Percentiles rank a stretch among this genome's conserved stretches.
These are phyloP conservation scores for Opisthograptis luteolata DNA, from an alignment of 2,888 invertebrate genomes.

Conservation along the genomic window DNA sequence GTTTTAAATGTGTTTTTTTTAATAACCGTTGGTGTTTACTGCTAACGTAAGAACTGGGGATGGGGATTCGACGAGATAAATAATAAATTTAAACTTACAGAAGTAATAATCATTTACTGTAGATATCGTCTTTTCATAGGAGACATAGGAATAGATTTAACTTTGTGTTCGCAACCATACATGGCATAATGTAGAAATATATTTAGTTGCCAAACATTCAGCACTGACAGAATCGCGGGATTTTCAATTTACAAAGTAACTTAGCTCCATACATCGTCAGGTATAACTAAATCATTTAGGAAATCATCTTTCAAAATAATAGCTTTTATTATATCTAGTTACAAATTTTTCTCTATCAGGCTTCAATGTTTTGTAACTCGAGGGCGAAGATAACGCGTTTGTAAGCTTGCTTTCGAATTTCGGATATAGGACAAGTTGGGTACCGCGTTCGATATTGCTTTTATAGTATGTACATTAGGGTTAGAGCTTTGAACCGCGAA, in stretches of 20 bases:
- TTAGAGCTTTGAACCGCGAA: slow-evolving; percentile 60
- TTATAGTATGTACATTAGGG: slow-evolving; percentile 57
- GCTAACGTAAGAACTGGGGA: slow-evolving; percentile 6
- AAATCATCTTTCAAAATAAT: slow-evolving; percentile 43
- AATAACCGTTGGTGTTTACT: slow-evolving; percentile 5
- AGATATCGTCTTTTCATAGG: background rate
- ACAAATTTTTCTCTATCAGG: slow-evolving; percentile 17
- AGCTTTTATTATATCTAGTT: slow-evolving; percentile 15
- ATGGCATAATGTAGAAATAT: slow-evolving; percentile 43
- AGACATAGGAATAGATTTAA: slow-evolving; percentile 8
- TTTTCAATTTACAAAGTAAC: background rate
- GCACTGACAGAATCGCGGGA: slow-evolving; percentile 56
- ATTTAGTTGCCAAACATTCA: slow-evolving; percentile 68
- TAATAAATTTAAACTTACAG: background rate
- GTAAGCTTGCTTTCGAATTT: slow-evolving; percentile 47
- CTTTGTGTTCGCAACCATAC: slow-evolving; percentile 51
- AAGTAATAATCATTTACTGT: background rate
- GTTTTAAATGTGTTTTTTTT: slow-evolving; percentile 9
- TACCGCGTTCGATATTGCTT: slow-evolving; percentile 66
- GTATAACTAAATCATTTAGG: slow-evolving; percentile 42
- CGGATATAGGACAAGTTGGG: slow-evolving; percentile 53
- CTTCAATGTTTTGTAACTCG: slow-evolving; percentile 30
- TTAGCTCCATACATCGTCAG: slow-evolving; percentile 48
- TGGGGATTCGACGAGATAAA: background rate
- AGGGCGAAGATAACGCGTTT: background rate